phyloP scores from a whole-genome alignment of 2,113 vertebrate species.

The Toxostoma redivivum region DNA sequence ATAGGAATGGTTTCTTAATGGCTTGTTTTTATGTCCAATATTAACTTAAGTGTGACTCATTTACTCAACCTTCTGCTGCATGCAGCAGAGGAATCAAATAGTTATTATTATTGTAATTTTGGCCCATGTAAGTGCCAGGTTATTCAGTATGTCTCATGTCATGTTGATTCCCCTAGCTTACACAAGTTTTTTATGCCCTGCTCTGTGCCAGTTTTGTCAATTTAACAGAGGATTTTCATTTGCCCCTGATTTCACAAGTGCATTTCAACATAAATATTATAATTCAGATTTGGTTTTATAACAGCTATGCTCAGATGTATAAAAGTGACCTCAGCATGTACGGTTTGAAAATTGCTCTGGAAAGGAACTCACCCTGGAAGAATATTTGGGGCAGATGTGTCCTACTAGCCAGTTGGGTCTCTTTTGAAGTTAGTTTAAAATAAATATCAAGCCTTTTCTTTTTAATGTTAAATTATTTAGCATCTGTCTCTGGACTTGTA shows the following conservation, averaged over 20 bases:
- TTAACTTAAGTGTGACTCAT: conserved; percentile 34
- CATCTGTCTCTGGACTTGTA: background rate
- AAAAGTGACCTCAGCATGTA: background rate
- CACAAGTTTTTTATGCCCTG: background rate
- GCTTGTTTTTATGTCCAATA: conserved; percentile 8
- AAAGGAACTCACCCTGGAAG: background rate
- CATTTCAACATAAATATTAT: background rate
- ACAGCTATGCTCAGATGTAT: background rate
- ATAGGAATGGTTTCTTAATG: background rate
- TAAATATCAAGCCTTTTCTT: background rate
- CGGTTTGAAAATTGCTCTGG: background rate
- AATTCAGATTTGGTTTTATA: background rate
- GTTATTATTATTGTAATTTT: background rate
- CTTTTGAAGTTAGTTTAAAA: conserved; percentile 8
- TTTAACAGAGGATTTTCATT: background rate
- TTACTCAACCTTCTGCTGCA: conserved; percentile 11
- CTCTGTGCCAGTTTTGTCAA: background rate
- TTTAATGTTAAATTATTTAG: conserved; percentile 15
- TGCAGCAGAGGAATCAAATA: background rate
- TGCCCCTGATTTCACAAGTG: background rate
- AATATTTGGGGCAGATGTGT: background rate
- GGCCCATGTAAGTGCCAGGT: background rate
- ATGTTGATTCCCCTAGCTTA: background rate
- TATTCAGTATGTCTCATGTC: background rate
- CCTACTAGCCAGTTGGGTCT: background rate